phyloP scores from a whole-genome alignment of 1,140 invertebrate species.

The Drosophila ficusphila region DNA sequence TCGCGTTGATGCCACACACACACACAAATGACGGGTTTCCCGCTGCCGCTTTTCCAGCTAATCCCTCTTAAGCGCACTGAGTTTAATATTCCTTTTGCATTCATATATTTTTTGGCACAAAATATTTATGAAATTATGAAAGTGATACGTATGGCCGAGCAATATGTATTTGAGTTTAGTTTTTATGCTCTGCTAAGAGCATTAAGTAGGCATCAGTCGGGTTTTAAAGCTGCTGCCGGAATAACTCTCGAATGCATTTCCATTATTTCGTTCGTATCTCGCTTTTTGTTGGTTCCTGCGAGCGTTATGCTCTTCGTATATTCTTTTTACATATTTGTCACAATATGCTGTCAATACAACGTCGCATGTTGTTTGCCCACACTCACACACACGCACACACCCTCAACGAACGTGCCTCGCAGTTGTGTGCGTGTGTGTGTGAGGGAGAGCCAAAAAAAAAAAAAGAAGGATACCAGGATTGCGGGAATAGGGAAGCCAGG shows the following conservation, averaged over 20 bases:
- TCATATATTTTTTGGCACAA: neutral
- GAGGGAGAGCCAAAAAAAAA: conserved; percentile 22
- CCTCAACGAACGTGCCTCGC: conserved; percentile 55
- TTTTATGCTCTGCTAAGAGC: neutral
- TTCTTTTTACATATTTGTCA: conserved; percentile 78
- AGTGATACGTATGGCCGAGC: neutral
- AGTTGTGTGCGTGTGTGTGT: conserved; percentile 24
- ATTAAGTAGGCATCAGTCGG: conserved; percentile 6
- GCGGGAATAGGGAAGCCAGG: conserved; percentile 32
- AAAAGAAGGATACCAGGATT: conserved; percentile 16
- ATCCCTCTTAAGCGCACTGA: neutral
- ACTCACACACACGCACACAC: conserved; percentile 25
- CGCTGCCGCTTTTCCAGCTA: neutral
- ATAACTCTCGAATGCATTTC: conserved; percentile 14
- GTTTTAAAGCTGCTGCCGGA: conserved; percentile 22
- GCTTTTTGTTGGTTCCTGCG: neutral
- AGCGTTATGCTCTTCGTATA: conserved; percentile 24
- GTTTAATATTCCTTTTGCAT: neutral
- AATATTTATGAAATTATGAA: neutral
- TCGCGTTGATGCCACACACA: conserved; percentile 3
- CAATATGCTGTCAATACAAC: conserved; percentile 81
- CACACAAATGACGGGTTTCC: neutral
- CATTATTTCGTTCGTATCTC: conserved; percentile 14
- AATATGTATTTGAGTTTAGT: neutral
- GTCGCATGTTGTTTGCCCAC: conserved; percentile 67